Base-by-base conservation (phyloP, 92 coral and sea anemone genomes). In the Zoanthus gigantus region DNA sequence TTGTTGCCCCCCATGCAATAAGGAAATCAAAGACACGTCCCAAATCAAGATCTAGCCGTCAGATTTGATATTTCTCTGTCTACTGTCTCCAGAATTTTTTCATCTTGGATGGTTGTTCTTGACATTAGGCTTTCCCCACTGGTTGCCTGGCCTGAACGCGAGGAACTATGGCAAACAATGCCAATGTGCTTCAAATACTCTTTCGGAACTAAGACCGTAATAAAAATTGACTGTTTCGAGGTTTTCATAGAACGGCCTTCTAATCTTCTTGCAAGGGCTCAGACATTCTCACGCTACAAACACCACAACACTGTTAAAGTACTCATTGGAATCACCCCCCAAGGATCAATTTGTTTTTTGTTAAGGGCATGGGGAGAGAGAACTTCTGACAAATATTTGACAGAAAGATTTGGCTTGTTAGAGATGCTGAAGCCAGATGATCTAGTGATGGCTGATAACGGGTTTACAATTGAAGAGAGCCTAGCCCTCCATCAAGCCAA, bases 1-100 rank as follows among this genome's bases (percentile, higher is more conserved):
- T 54, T 75, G 84, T 90, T 72, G 47, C 74, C 47, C 88, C 92
- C 23, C 58, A 78, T 61, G 79, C 74, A 9, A 66, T 10, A 72
- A 66, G 92, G 32, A 82, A 74, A 14, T 58, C 89, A 37, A 61
- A 50, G 11, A 16, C 75, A 23, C 86, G 89, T 84, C 9, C 94
- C 92, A 14, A 60, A 61, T 78, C 90, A 89, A 85, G 94, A 92
- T 65, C 61, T 89, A 71, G 94, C 93, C 17, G 86, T 84, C 78
- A 88, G 86, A 4, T 88, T 91, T 48, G 50, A 82, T 57, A 83
- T 91, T 11, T 91, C 93, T 8, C 74, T 75, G 72, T 69, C 94
- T 68, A 84, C 66, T 61, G 90, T 84, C 13, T 75, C 93, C 2
- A 14, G 94, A 66, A 84, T 89, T 65, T 81, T 89, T 68, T 76